Base-by-base conservation (phyloP, 2,113 vertebrate genomes). In the Struthidea cinerea region DNA sequence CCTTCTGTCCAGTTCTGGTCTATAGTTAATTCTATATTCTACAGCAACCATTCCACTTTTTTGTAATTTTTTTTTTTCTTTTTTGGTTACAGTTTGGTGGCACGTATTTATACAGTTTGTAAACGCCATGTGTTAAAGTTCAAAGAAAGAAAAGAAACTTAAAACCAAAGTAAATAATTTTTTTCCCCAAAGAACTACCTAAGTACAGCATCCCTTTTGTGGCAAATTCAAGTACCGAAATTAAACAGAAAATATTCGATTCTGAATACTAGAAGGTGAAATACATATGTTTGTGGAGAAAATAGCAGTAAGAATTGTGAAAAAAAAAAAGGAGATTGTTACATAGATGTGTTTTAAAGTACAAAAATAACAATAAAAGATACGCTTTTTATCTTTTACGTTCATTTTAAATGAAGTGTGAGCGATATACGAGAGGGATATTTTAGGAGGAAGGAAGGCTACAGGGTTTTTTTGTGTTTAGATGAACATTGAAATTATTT, bases 21-120 rank as follows among this genome's bases (percentile, higher is more conserved):
- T 98, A 98, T 98, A 97, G 97, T 98, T 98, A 98, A 98, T 97
- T 97, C 98, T 96, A 97, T 96, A 92, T 50, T 95, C 94, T 94
- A 98, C 97, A 92, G 96, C 97, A 93, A 95, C 97, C 92, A 92
- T 97, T 95, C 96, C 94, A 94, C 64, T 80, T 94, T 94, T 91
- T 95, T 92, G 82, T 94, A 76, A 65, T 77, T 97, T 90, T 68
- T 55, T n/a, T n/a, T 89, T 91, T 77, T 68, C 12, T 83, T 84
- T 98, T 98, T 98, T 97, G 97, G 97, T 98, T 97, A 96, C 96
- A 96, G 90, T 97, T 94, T 93, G 93, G 95, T 97, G 97, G 96
- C 95, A 87, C 86, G 59, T 92, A 80, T 96, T 97, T 97, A 94
- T 94, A 94, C 94, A 85, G 86, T 94, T 93, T 84, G 86, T 93